These are phyloP conservation scores for human DNA, from an alignment of 2,113 vertebrate species.

Conservation along the genomic window GRCh38 chr3:45451001-45451500, in stretches of 20 bases:
- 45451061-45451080: not conserved
- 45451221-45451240: not conserved
- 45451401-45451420: not conserved
- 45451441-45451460: not conserved
- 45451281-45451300: not conserved
- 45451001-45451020: not conserved
- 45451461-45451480: not conserved
- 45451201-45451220: not conserved
- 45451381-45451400: not conserved
- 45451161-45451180: not conserved
- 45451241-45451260: not conserved
- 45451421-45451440: not conserved
- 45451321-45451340: not conserved
- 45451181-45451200: not conserved
- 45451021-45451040: not conserved
- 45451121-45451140: not conserved
- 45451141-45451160: not conserved
- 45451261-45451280: not conserved
- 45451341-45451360: not conserved
- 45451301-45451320: not conserved
- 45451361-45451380: not conserved
- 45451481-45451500: not conserved
- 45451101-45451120: not conserved
- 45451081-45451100: not conserved
- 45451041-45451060: not conserved